Evolutionary conservation across 2,888 invertebrate genomes (phyloP), one percentile per base, ranked within the genome.

Genomic region (Diaphora mendica): DNA sequence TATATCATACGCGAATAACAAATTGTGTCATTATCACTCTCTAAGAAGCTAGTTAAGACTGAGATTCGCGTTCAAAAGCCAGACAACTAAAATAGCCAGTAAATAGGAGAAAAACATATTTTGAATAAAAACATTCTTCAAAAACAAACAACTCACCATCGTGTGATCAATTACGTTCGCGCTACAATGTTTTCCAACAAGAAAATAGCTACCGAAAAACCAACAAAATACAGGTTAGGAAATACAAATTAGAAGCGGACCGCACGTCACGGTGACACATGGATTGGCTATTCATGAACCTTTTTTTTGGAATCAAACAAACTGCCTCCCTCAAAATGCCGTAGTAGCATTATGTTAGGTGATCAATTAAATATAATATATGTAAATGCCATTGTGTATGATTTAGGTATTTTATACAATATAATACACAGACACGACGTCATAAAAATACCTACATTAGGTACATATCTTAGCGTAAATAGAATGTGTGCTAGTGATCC

Each of bases 271-370:
- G 51, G n/a, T 55, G 23, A 55, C 51, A n/a, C 51, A 11, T 55
- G 51, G 67, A 78, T 76, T 72, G 44, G 48, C 7, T 48, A 48
- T 17, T 72, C 55, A 70, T 76, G 72, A 70, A 77, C 51, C 51
- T 55, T 55, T 55, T 55, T 55, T 55, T 55, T 55, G 23, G 51
- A 55, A 55, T 55, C 51, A n/a, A 55, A 55, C 51, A 55, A 55
- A 51, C 20, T 8, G 51, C 23, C 51, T 23, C 23, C 51, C n/a
- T 55, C n/a, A 55, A 51, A 55, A 55, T n/a, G n/a, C n/a, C n/a
- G 9, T 9, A 11, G 51, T 55, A 55, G 51, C 11, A n/a, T 55
- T 55, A 20, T 55, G 51, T 1, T 23, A 11, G 23, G 51, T 55
- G 51, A 51, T 55, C 51, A 55, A 55, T n/a, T 55, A 55, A 55